Evolutionary conservation across 1,140 invertebrate genomes (phyloP), one percentile per base, ranked within the genome.

Genomic region (Brachionus plicatilis): DNA sequence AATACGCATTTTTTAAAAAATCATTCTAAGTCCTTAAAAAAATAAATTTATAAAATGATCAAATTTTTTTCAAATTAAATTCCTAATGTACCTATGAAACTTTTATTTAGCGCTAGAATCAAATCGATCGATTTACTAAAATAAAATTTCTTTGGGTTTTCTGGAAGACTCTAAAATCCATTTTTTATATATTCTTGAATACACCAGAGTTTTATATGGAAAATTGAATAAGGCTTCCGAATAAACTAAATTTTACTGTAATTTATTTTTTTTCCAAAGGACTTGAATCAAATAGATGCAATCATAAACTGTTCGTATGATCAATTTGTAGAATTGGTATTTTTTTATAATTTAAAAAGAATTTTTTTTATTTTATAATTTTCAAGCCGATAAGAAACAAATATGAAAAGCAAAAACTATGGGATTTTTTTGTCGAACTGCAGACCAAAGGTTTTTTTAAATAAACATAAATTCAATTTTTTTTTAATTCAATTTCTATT

Each of bases 241-340:
- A 37, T 37, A 37, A 37, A 37, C 33, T 37, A 37, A 37, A 37
- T 37, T 37, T 37, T 37, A 60, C 8, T 9, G 17, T 1, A 20
- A 14, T 53, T 17, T 56, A 56, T 56, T 60, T 60, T n/a, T 60
- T 60, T 60, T 20, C 5, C 17, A 14, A 78, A 78, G 79, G 53
- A 82, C 24, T 68, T 82, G 12, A 82, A 82, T 82, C 79, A 82
- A 82, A 65, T 82, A 14, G 79, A 82, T 6, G 37, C 50, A 12
- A 24, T 82, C 1, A 29, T 82, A 14, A 82, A 82, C 43, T 82
- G 79, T 68, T 65, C 79, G 12, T 82, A 65, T 6, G 79, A 82
- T 17, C 79, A 82, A 6, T 82, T 82, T 82, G 79, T 37, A 3
- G 65, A 65, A 33, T 37, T 82, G 20, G 79, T 82, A 68, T 43